Percentiles rank a stretch among this genome's conserved stretches.
phyloP scores from a whole-genome alignment of 2,888 invertebrate species.

The Drosophila barbarae region DNA sequence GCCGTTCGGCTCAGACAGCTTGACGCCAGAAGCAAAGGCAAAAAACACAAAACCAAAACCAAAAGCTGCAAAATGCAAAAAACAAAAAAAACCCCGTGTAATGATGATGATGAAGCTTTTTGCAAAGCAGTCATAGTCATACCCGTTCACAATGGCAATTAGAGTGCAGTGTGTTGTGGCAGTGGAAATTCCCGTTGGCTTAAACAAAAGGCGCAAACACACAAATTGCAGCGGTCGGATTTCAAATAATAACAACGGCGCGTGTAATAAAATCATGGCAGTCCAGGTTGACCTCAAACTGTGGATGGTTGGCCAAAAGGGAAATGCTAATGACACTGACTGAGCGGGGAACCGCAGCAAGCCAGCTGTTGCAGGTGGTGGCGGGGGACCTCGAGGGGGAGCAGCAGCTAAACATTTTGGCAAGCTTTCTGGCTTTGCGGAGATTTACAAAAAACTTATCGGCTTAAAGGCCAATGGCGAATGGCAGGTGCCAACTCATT shows the following conservation, averaged over 20 bases:
- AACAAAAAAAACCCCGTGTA: conserved; percentile 14
- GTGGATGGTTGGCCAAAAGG: conserved; percentile 8
- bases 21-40: conserved; percentile 65
- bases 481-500: conserved; percentile 45
- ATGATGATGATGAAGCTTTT: conserved; percentile 49
- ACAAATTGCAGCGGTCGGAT: conserved; percentile 28
- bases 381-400: too few species aligned
- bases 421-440: conserved; percentile 20
- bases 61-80: conserved; percentile 54
- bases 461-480: conserved; percentile 42
- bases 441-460: conserved; percentile 19
- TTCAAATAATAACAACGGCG: conserved; percentile 32
- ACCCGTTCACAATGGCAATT: conserved; percentile 55
- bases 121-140: conserved; percentile 21
- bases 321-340: conserved; percentile 33
- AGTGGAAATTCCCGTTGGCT: conserved; percentile 64
- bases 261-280: conserved; percentile 32
- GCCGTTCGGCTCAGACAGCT: conserved; percentile 67
- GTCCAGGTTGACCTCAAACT: conserved; percentile 8
- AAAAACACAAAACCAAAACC: conserved; percentile 48
- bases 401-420: conserved; percentile 6
- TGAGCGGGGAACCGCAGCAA: conserved; percentile 9
- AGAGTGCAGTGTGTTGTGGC: conserved; percentile 39
- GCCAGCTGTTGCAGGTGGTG: background rate
- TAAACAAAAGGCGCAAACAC: conserved; percentile 38